Evolutionary conservation across 2,888 invertebrate species (phyloP).

Genomic region (Steinernema carpocapsae): DNA sequence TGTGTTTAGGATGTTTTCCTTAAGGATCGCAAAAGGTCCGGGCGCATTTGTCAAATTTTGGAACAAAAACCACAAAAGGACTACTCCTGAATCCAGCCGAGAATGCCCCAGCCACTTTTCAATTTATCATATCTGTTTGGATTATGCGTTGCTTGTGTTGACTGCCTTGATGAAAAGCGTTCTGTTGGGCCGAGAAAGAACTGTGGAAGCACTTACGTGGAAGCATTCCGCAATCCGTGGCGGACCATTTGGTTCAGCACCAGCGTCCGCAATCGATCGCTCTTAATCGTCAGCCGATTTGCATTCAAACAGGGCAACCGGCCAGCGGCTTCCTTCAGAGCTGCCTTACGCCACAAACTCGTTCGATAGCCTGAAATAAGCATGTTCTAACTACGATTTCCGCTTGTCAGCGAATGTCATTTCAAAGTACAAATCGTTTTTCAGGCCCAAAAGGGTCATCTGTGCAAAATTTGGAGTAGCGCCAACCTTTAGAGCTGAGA

Average conservation of each 20-base stretch:
- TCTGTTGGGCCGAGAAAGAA: background rate
- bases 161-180: background rate
- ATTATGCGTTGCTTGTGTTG: too few species aligned
- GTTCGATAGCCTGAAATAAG: slow-evolving; percentile 34
- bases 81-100: too few species aligned
- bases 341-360: slow-evolving; percentile 11
- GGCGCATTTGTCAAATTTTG: too few species aligned
- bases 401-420: background rate
- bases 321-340: slow-evolving; percentile 10
- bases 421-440: background rate
- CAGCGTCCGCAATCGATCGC: slow-evolving; percentile 38
- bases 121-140: too few species aligned
- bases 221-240: slow-evolving; percentile 41
- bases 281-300: slow-evolving; percentile 26
- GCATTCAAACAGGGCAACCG: slow-evolving; percentile 33
- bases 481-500: too few species aligned
- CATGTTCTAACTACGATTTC: background rate
- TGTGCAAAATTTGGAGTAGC: too few species aligned
- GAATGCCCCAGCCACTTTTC: too few species aligned
- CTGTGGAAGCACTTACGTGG: slow-evolving; percentile 35
- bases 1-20: too few species aligned
- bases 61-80: too few species aligned
- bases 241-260: slow-evolving; percentile 47
- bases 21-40: too few species aligned
- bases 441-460: too few species aligned